Base-by-base conservation (phyloP, 2,888 invertebrate genomes). In the Drosophila phalerata region DNA sequence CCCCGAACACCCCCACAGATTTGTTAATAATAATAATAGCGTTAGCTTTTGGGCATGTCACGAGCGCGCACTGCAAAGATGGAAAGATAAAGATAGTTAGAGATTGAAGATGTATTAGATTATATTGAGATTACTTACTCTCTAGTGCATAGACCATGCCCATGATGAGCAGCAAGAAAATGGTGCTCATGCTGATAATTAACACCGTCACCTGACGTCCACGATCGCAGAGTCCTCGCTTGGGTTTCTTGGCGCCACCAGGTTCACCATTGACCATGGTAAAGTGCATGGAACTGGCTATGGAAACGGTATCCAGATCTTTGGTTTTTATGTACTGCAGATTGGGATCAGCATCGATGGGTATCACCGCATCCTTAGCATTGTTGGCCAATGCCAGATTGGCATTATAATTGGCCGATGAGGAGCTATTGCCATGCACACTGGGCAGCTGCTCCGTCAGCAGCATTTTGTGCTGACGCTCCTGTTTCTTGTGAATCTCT, bases 211-310 rank as follows among this genome's bases (percentile, higher is more conserved):
- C 94, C 93, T 97, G 96, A 89, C 97, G 96, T 66, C 94, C 94
- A 79, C 95, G 95, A 90, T 95, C 94, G 91, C 96, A 97, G 91
- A 96, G 96, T 89, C 95, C 96, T 77, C 94, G 94, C 88, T 95
- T 95, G 72, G 93, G 94, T 71, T 94, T 93, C 90, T 95, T 94
- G 55, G 92, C 91, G 45, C 92, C 72, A 94, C 95, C 94, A 60
- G 95, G 94, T 83, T 95, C 94, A 61, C 96, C 96, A 91, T 97
- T 97, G 69, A 97, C 96, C 61, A 97, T 96, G 11, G 97, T 97
- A 91, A 97, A 97, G 92, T 97, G 97, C 90, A 96, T 97, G 70
- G 97, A 97, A 93, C 97, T 97, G 57, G 97, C 97, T 69, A 97
- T 94, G 40, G 97, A 97, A 66, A 94, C 94, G 55, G 94, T 94